Evolutionary conservation across 1,140 invertebrate genomes (phyloP).

Genomic region (Batillaria attramentaria): DNA sequence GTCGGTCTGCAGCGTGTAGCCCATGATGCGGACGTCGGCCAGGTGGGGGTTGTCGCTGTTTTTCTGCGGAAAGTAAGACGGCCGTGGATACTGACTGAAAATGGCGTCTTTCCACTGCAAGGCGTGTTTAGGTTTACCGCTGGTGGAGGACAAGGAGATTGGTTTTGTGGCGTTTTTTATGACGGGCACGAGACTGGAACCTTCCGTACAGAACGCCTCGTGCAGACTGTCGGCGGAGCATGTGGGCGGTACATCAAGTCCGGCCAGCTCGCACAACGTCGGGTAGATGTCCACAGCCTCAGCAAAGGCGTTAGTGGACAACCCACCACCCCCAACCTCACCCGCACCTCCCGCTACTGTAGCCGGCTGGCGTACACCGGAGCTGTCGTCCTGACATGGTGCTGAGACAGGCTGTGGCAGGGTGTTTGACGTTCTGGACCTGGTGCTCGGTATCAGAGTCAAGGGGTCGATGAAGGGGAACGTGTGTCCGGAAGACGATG

Average conservation of each 20-base stretch:
- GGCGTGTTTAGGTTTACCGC: neutral
- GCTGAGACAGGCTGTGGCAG: neutral
- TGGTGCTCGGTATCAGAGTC: neutral
- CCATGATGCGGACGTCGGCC: constrained; percentile 87
- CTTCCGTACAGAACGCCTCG: constrained; percentile 80
- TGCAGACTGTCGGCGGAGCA: constrained; percentile 74
- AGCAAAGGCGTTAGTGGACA: constrained; percentile 71
- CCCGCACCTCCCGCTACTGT: neutral
- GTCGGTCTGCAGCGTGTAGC: constrained; percentile 80
- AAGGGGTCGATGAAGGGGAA: constrained; percentile 24
- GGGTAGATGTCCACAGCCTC: constrained; percentile 91
- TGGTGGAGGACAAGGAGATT: neutral
- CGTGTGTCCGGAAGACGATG: neutral
- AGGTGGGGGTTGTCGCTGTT: constrained; percentile 86
- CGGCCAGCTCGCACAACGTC: constrained; percentile 82
- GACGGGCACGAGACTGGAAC: constrained; percentile 77
- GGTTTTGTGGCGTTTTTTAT: constrained; percentile 44
- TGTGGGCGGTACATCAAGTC: constrained; percentile 74
- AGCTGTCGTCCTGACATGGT: neutral
- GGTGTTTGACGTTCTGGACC: neutral
- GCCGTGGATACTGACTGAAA: constrained; percentile 89
- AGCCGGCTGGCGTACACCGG: neutral
- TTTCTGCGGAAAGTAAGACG: constrained; percentile 78
- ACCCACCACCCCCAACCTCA: neutral
- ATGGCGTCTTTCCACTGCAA: constrained; percentile 70